Conservation (phyloP, 1,140 invertebrate genomes). For the Drosophila paulistorum region DNA sequence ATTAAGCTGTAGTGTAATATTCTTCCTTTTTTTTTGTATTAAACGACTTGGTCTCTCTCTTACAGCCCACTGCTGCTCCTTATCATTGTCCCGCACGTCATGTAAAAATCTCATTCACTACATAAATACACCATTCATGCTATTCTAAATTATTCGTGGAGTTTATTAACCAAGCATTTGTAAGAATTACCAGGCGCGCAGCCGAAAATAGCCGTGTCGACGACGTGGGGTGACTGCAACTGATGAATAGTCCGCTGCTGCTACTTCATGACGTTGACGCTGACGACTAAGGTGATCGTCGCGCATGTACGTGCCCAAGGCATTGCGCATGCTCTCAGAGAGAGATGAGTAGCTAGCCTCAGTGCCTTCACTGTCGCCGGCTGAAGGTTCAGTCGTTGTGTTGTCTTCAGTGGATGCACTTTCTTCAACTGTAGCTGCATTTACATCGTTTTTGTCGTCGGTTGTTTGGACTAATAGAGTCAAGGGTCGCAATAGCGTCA, state of each 20-base stretch:
- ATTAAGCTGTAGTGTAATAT: constrained; percentile 33
- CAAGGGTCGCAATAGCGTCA: constrained; percentile 50
- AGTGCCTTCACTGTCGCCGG: constrained; percentile 16
- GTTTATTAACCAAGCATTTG: constrained; percentile 51
- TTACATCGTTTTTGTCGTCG: constrained; percentile 23
- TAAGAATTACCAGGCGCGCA: constrained; percentile 50
- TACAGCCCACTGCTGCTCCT: constrained; percentile 46
- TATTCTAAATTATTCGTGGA: constrained; percentile 28
- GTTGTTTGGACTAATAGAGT: constrained; percentile 18
- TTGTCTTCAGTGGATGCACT: constrained; percentile 5
- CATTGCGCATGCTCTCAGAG: constrained; percentile 65
- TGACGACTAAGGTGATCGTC: constrained; percentile 59
- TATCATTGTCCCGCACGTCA: constrained; percentile 36
- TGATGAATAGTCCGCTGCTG: constrained; percentile 1
- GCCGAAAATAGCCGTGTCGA: constrained; percentile 22
- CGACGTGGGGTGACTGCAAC: constrained; percentile 29
- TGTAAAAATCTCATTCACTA: constrained; percentile 27
- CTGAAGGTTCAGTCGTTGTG: constrained; percentile 16
- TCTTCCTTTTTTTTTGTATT: constrained; percentile 67
- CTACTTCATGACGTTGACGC: constrained; percentile 49
- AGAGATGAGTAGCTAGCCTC: constrained; percentile 25
- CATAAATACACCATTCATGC: constrained; percentile 58
- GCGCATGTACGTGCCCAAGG: constrained; percentile 59
- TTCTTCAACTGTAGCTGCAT: neutral
- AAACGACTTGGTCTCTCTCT: constrained; percentile 25